These are phyloP conservation scores for Mesoclemmys tuberculata DNA, from an alignment of 2,113 vertebrate species.

Conservation along the genomic window DNA sequence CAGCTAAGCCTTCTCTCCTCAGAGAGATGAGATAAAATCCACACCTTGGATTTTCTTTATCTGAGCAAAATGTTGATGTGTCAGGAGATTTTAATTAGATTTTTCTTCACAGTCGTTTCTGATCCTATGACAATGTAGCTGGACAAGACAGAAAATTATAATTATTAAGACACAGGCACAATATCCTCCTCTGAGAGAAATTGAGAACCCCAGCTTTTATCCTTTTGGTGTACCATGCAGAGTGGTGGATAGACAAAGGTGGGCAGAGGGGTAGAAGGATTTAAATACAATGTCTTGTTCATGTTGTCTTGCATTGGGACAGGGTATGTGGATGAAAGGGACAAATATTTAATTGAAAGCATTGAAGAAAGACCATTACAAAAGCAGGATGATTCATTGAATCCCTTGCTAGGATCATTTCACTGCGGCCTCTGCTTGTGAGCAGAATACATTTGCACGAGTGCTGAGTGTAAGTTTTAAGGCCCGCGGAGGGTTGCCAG, in stretches of 20 bases:
- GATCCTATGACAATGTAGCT: neutral
- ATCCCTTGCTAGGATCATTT: neutral
- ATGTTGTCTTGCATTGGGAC: neutral
- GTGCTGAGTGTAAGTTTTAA: neutral
- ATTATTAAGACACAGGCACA: neutral
- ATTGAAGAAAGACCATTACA: neutral
- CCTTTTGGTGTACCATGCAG: neutral
- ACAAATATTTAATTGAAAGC: no score
- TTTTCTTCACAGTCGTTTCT: neutral
- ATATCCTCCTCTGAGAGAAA: neutral
- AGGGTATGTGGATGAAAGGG: no score
- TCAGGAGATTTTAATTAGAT: neutral
- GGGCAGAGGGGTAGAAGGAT: neutral
- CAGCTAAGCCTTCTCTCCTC: neutral
- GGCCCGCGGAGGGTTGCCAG: neutral
- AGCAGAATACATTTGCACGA: neutral
- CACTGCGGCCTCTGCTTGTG: neutral
- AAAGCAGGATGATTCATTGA: neutral
- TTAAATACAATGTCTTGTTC: neutral
- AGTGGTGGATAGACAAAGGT: neutral
- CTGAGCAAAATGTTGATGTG: neutral
- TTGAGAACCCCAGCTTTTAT: neutral
- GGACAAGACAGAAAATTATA: neutral
- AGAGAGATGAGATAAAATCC: neutral
- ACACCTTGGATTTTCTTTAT: neutral